Percentiles rank a stretch among this genome's conserved stretches.
phyloP scores from a whole-genome alignment of 2,888 invertebrate species.

The Tachina grossa region DNA sequence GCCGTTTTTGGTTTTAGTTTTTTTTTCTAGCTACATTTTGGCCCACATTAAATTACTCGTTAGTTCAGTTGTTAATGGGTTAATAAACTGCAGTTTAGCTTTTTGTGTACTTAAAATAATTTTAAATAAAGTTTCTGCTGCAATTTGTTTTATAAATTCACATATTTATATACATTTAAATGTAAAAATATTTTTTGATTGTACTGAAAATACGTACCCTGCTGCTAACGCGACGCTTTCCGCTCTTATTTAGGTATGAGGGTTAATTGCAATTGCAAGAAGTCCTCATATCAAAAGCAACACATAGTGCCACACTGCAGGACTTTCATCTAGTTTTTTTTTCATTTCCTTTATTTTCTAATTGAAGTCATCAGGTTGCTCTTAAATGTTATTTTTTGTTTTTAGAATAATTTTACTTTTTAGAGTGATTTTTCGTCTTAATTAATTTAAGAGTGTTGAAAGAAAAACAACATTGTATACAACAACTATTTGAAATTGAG shows the following conservation, averaged over 20 bases:
- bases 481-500: constrained; percentile 25
- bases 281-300: not conserved
- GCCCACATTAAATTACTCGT: too few relatives aligned
- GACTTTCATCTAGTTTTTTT: too few relatives aligned
- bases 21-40: too few relatives aligned
- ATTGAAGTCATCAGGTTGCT: constrained; percentile 41
- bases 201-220: too few relatives aligned
- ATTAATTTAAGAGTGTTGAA: constrained; percentile 68
- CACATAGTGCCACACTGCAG: constrained; percentile 20
- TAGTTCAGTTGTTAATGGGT: too few relatives aligned
- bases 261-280: too few relatives aligned
- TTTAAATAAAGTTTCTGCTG: not conserved
- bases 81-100: too few relatives aligned
- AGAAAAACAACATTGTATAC: constrained; percentile 68
- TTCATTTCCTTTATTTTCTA: not conserved
- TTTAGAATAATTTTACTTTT: not conserved
- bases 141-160: constrained; percentile 11
- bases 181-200: too few relatives aligned
- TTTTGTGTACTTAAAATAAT: not conserved
- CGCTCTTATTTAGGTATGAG: too few relatives aligned
- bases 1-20: too few relatives aligned
- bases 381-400: constrained; percentile 7
- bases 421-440: constrained; percentile 43
- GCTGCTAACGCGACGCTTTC: too few relatives aligned
- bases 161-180: too few relatives aligned